Evolutionary conservation across 2,797 vertebrate species (phyloP), one percentile per base, ranked within the genome.

Genomic region (Gymnocypris eckloni): DNA sequence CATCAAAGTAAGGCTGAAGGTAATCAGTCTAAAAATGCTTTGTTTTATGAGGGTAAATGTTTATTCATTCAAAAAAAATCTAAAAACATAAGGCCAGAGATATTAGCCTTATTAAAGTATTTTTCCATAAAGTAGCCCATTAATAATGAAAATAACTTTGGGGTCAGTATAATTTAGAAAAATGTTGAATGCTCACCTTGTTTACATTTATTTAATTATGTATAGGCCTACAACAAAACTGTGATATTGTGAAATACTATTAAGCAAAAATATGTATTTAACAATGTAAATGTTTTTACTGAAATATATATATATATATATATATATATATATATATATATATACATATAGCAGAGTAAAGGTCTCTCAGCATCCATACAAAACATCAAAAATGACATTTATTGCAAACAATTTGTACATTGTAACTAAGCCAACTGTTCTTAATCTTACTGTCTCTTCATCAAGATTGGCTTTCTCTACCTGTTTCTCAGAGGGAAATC

Each of bases 1-100:
- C 75, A 85, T 88, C 78, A 88, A 83, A 81, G 61, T 80, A 20
- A 70, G 64, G n/a, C 79, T 48, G 37, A 75, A 37, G 22, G 45
- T 86, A 81, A 77, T 80, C 64, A 70, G 80, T 39, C n/a, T 16
- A 72, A 45, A 9, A 66, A 12, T 37, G 22, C 41, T 83, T 18
- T 37, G 15, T 18, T 83, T 18, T 61, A 37, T 48, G 56, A 71
- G 22, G 28, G 25, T 33, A 83, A 48, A 59, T 10, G 10, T 73
- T 61, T 43, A 56, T 43, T 81, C 45, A 45, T 82, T 72, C 1
- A 72, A 71, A 71, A 52, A 52, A 0, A 43, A 59, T 72, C n/a
- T 72, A 15, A 25, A 20, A 33, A 33, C 20, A 15, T 3, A 66
- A 79, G 39, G 18, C 6, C 12, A 0, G 15, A 59, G 33, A 77